Conservation (phyloP, 2,113 vertebrate species). For the human (Homo sapiens) region DNA sequence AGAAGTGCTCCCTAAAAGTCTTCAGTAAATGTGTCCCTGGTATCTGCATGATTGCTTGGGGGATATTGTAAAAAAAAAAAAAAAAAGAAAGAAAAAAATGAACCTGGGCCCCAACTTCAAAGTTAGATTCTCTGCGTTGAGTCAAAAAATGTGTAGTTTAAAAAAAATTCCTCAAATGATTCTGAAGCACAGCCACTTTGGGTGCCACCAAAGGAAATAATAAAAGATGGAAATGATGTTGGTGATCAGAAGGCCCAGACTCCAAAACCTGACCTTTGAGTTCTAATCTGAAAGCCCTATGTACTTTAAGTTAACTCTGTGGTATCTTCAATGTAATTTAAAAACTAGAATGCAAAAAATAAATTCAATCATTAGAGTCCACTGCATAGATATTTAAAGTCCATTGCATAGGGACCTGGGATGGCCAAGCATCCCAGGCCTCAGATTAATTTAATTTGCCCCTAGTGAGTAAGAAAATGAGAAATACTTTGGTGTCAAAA, state of each 20-base stretch:
- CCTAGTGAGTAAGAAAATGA: neutral
- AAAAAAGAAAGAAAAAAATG: neutral
- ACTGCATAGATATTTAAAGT: neutral
- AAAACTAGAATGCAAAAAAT: neutral
- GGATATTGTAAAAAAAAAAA: neutral
- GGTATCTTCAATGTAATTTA: neutral
- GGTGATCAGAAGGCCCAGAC: neutral
- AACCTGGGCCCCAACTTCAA: neutral
- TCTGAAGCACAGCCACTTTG: neutral
- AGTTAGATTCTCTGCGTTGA: neutral
- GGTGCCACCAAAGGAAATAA: neutral
- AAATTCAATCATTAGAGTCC: neutral
- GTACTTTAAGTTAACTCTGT: neutral
- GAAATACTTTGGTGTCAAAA: neutral
- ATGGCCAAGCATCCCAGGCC: neutral
- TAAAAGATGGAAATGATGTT: neutral
- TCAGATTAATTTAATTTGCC: constrained; percentile 1
- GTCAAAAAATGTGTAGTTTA: constrained; percentile 3
- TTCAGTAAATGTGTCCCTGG: neutral
- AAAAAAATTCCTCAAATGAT: neutral
- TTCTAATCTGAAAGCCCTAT: neutral
- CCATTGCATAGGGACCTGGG: neutral
- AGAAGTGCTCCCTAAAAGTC: neutral
- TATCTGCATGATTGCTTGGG: neutral
- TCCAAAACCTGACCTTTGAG: neutral